phyloP scores from a whole-genome alignment of 2,797 vertebrate genomes.

The Diplodus sargus region DNA sequence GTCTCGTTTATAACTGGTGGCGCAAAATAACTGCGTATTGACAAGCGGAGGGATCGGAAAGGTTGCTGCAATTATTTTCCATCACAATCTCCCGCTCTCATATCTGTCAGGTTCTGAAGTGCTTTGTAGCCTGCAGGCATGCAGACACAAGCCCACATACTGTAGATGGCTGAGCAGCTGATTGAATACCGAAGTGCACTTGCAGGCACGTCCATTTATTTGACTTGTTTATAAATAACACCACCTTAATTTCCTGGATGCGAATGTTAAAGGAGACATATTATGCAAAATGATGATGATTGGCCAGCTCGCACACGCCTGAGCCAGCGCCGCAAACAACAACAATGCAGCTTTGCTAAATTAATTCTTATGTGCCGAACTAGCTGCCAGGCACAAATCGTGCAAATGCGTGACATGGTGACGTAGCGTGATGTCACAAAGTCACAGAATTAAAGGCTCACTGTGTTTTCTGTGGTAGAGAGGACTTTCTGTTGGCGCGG shows the following conservation, averaged over 20 bases:
- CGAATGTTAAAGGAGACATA: background rate
- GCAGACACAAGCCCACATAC: slow-evolving; percentile 1
- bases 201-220: slow-evolving; percentile 13
- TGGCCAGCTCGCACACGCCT: no score
- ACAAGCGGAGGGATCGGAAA: slow-evolving; percentile 29
- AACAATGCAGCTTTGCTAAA: no score
- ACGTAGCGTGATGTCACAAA: no score
- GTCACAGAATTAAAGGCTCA: no score
- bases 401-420: no score
- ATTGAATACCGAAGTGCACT: slow-evolving; percentile 26
- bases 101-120: slow-evolving; percentile 40
- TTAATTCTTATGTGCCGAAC: no score
- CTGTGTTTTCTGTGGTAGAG: no score
- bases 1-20: slow-evolving; percentile 3
- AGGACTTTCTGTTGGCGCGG: no score
- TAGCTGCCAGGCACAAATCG: no score
- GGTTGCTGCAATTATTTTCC: slow-evolving; percentile 52
- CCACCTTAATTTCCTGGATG: background rate
- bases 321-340: no score
- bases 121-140: slow-evolving; percentile 29
- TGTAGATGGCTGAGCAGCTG: background rate
- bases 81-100: slow-evolving; percentile 24
- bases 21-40: slow-evolving; percentile 36
- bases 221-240: background rate
- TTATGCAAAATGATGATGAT: no score